Evolutionary conservation across 2,888 invertebrate species (phyloP).

Genomic region (Eupithecia vulgata): DNA sequence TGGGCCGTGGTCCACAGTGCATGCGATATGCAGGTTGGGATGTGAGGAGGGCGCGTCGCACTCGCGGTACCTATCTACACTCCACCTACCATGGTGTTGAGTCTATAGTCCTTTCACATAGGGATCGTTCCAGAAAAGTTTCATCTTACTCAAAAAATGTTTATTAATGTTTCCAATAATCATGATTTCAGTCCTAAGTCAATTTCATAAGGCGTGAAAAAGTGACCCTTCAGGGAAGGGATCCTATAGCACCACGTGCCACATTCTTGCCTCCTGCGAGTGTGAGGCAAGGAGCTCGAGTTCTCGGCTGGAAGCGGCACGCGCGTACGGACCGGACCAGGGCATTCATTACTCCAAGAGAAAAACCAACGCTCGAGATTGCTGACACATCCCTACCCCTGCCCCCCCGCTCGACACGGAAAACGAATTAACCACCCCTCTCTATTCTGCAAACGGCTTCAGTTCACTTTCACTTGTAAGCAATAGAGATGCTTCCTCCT

Average conservation of each 20-base stretch:
- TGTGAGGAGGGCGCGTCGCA: background rate
- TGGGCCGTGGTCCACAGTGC: background rate
- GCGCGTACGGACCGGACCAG: background rate
- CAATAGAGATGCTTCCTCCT: background rate
- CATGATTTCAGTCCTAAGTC: too few species aligned
- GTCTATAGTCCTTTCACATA: background rate
- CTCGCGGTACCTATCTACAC: background rate
- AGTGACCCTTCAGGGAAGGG: too few species aligned
- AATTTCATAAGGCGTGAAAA: too few species aligned
- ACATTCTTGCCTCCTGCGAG: background rate
- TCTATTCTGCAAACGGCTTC: background rate
- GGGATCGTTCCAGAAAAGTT: background rate
- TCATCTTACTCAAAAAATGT: background rate
- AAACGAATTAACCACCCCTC: constrained; percentile 20
- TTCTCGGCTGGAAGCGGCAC: background rate
- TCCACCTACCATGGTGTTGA: background rate
- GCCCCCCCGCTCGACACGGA: constrained; percentile 16
- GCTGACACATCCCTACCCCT: constrained; percentile 16
- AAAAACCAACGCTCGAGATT: constrained; percentile 8
- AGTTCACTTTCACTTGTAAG: background rate
- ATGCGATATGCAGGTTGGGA: background rate
- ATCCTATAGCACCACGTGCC: background rate
- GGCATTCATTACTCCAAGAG: background rate
- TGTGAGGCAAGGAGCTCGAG: background rate
- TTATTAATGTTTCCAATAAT: background rate